These are phyloP conservation scores for Chrysemys picta DNA, from an alignment of 2,113 vertebrate genomes.

Conservation along the genomic window DNA sequence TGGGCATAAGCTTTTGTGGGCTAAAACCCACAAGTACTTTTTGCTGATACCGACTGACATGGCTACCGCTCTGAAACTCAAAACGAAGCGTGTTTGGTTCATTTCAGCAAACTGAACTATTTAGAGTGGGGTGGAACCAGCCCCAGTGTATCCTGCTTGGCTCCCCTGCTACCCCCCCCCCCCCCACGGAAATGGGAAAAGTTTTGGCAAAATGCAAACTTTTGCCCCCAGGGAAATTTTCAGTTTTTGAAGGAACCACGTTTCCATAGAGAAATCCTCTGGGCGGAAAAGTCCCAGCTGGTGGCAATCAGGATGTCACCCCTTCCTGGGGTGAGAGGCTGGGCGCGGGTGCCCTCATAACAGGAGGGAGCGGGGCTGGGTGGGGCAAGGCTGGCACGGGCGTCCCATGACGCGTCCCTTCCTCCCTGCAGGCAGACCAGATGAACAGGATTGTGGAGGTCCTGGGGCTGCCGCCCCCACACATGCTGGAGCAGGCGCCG, in stretches of 20 bases:
- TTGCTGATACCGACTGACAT: too few species aligned
- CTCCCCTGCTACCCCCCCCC: fast-evolving
- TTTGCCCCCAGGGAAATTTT: too few species aligned
- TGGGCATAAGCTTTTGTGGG: too few species aligned
- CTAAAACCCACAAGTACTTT: too few species aligned
- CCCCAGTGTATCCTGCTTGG: neutral
- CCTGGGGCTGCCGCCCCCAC: conserved; percentile 90
- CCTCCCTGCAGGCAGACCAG: conserved; percentile 86
- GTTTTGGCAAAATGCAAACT: neutral
- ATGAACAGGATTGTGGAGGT: conserved; percentile 97
- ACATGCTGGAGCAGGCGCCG: conserved; percentile 94
- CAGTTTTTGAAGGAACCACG: too few species aligned
- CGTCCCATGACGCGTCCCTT: neutral
- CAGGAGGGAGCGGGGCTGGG: neutral
- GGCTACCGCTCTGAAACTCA: neutral
- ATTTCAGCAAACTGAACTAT: neutral
- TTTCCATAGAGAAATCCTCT: too few species aligned
- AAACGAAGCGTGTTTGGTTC: neutral
- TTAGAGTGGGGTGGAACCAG: neutral
- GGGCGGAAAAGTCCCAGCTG: too few species aligned
- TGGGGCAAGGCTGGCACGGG: neutral
- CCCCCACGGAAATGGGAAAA: neutral
- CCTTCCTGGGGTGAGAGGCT: neutral
- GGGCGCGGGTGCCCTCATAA: too few species aligned
- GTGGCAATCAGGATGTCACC: neutral